A percentile compares a stretch with the other conserved stretches of the same genome.
These are phyloP conservation scores for Trissolcus japonicus DNA, from an alignment of 2,888 invertebrate genomes.

Conservation along the genomic window DNA sequence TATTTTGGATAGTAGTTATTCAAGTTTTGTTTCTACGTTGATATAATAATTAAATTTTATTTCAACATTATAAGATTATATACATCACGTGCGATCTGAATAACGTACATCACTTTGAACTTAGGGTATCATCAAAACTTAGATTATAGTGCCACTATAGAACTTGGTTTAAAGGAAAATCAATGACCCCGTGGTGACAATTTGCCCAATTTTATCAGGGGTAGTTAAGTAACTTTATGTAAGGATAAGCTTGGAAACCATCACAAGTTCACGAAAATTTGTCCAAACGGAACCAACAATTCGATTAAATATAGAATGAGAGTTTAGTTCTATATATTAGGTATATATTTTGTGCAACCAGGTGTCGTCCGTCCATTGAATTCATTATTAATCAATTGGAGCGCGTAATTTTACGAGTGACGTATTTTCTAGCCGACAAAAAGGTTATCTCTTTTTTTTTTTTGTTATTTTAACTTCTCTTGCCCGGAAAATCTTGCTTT, in stretches of 20 bases:
- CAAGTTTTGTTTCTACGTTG: too few relatives aligned
- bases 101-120: constrained; percentile 44
- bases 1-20: too few relatives aligned
- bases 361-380: background rate
- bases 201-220: constrained; percentile 47
- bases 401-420: background rate
- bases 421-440: background rate
- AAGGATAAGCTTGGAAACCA: constrained; percentile 20
- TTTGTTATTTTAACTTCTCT: constrained; percentile 26
- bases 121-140: constrained; percentile 49
- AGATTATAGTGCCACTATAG: constrained; percentile 48
- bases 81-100: constrained; percentile 18
- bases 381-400: background rate
- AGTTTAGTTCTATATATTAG: background rate
- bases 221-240: constrained; percentile 40
- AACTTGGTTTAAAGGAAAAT: constrained; percentile 45
- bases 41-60: constrained; percentile 20
- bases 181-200: constrained; percentile 47
- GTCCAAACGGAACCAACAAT: background rate
- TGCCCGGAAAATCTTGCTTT: constrained; percentile 23
- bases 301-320: background rate
- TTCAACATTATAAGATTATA: constrained; percentile 17
- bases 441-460: constrained; percentile 19
- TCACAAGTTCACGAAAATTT: background rate
- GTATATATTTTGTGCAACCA: background rate